These are phyloP conservation scores for Amphiprion clarkii DNA, from an alignment of 2,797 vertebrate genomes.

Conservation along the genomic window DNA sequence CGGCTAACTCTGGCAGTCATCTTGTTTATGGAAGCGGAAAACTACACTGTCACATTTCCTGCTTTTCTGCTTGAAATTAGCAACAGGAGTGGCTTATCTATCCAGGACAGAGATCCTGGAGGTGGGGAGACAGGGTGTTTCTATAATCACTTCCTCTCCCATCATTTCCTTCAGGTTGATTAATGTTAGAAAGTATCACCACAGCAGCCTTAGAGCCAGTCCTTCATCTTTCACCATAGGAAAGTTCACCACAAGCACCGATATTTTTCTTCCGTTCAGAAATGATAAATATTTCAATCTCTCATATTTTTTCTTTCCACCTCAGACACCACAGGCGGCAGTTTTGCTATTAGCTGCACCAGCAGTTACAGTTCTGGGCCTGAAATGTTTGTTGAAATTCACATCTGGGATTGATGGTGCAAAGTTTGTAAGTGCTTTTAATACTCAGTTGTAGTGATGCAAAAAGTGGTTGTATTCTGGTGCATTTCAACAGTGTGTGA, in stretches of 20 bases:
- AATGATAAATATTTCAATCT: conserved; percentile 52
- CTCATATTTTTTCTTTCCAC: conserved; percentile 17
- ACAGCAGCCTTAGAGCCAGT: background rate
- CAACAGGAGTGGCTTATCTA: conserved; percentile 95
- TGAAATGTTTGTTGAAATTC: conserved; percentile 36
- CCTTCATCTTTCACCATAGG: conserved; percentile 57
- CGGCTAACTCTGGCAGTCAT: conserved; percentile 74
- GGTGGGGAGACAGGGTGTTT: conserved; percentile 77
- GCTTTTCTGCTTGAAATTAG: conserved; percentile 95
- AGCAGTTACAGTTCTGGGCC: conserved; percentile 21
- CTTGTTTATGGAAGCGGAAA: conserved; percentile 95
- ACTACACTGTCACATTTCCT: conserved; percentile 96
- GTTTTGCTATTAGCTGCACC: conserved; percentile 6
- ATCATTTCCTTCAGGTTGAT: conserved; percentile 91
- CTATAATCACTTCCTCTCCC: conserved; percentile 90
- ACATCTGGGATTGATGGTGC: conserved; percentile 33
- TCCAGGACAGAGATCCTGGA: conserved; percentile 91
- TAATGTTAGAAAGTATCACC: conserved; percentile 79
- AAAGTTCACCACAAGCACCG: conserved; percentile 31
- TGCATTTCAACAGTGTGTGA: conserved; percentile 37
- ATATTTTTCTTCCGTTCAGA: conserved; percentile 42
- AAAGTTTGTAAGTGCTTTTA: conserved; percentile 32
- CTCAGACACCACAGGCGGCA: conserved; percentile 43
- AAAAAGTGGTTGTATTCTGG: conserved; percentile 22
- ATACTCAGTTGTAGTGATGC: conserved; percentile 30